Conservation (phyloP, 1,140 invertebrate species). For the Chironomus tepperi region DNA sequence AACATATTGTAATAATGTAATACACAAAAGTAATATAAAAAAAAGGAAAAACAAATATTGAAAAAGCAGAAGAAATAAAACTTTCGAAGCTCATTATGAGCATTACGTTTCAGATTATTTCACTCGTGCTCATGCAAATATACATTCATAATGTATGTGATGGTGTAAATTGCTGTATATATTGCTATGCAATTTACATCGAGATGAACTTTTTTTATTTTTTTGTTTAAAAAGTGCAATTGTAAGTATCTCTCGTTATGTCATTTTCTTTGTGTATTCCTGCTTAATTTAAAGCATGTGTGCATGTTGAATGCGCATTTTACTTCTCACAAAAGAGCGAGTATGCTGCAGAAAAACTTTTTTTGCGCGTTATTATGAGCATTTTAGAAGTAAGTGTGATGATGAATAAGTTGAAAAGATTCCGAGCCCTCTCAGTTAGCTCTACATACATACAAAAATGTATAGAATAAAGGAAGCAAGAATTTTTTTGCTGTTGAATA, state of each 20-base stretch:
- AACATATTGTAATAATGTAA: too few species aligned
- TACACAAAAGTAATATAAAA: too few species aligned
- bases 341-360: not conserved
- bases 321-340: not conserved
- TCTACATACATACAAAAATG: too few species aligned
- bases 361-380: not conserved
- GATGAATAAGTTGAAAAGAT: not conserved
- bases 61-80: not conserved
- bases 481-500: not conserved
- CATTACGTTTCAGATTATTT: slow-evolving; percentile 9
- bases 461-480: too few species aligned
- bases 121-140: not conserved
- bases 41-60: too few species aligned
- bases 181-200: not conserved
- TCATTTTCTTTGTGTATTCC: not conserved
- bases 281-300: not conserved
- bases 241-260: not conserved
- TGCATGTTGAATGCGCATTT: not conserved
- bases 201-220: not conserved
- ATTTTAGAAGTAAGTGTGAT: not conserved
- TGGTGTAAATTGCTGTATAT: not conserved
- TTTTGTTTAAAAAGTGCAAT: not conserved
- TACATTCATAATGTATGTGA: not conserved
- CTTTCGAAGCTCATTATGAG: slow-evolving; percentile 10
- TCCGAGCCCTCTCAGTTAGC: too few species aligned